Conservation (phyloP, 1,140 invertebrate genomes). For the Streblospio benedicti region DNA sequence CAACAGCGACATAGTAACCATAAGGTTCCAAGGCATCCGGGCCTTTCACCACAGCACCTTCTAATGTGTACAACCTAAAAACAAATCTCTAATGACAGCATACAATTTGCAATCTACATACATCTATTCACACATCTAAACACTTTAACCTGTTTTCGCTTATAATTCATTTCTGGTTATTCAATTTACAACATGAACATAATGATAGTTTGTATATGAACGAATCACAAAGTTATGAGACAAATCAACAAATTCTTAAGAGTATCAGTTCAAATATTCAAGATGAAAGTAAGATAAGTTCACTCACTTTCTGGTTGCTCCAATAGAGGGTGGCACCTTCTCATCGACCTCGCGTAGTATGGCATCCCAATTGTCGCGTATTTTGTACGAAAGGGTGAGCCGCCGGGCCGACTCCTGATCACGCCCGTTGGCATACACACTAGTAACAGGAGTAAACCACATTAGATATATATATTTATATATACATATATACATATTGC, state of each 20-base stretch:
- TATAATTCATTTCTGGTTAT: too few relatives aligned
- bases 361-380: background rate
- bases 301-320: background rate
- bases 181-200: background rate
- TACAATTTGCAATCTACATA: background rate
- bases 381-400: background rate
- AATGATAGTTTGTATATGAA: background rate
- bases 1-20: conserved; percentile 1
- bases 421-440: conserved; percentile 14
- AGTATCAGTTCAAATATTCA: background rate
- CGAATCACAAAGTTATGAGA: background rate
- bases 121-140: background rate
- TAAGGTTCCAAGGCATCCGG: background rate
- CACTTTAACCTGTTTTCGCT: background rate
- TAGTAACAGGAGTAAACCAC: background rate
- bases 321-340: background rate
- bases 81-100: background rate
- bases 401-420: conserved; percentile 3
- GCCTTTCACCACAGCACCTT: background rate
- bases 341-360: background rate
- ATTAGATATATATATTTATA: background rate
- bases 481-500: too few relatives aligned
- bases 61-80: conserved; percentile 6
- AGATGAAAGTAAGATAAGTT: background rate
- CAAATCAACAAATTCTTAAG: background rate